Conservation (phyloP, 2,888 invertebrate species). For the Tipula helvola region DNA sequence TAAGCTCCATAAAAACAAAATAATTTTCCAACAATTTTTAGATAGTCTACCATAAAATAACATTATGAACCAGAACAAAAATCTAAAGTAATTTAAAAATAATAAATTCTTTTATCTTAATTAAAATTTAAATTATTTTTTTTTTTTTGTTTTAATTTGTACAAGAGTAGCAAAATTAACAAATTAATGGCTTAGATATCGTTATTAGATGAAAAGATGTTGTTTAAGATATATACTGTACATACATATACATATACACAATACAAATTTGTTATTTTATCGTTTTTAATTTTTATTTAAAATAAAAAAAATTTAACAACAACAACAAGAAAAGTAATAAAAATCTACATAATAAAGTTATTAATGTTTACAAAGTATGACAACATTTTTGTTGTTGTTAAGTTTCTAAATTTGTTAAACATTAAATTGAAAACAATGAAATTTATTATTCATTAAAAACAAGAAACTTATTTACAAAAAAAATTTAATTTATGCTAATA, state of each 20-base stretch:
- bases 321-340: neutral
- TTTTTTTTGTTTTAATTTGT: neutral
- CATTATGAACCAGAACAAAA: neutral
- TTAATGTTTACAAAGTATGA: neutral
- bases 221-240: neutral
- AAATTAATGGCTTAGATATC: neutral
- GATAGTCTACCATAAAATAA: neutral
- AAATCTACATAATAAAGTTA: neutral
- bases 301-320: neutral
- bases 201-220: neutral
- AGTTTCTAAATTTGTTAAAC: neutral
- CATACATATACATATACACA: neutral
- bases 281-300: neutral
- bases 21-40: neutral
- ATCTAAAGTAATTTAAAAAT: neutral
- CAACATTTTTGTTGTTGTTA: neutral
- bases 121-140: neutral
- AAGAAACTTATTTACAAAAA: neutral
- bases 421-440: neutral
- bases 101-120: neutral
- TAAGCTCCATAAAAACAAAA: neutral
- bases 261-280: neutral
- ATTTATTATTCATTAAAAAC: neutral
- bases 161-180: neutral
- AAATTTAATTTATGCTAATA: neutral